These are phyloP conservation scores for Phainopepla nitens DNA, from an alignment of 2,113 vertebrate genomes.

Conservation along the genomic window DNA sequence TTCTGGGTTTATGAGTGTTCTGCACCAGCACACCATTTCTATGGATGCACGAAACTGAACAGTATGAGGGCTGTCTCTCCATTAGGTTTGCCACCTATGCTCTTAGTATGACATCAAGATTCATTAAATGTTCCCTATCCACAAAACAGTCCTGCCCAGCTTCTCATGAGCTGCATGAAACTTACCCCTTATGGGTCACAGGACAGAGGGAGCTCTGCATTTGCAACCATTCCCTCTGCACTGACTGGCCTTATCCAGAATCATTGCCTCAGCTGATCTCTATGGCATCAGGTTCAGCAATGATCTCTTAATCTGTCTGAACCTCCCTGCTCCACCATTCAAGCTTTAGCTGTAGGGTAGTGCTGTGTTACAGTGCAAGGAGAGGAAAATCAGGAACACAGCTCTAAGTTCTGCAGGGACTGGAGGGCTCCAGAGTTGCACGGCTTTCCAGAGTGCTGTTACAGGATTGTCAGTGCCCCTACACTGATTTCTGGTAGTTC, in stretches of 20 bases:
- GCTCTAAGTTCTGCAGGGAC: background rate
- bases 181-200: background rate
- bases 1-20: background rate
- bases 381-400: background rate
- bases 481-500: background rate
- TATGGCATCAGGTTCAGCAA: background rate
- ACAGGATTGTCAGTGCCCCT: background rate
- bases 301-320: background rate
- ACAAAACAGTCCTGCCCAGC: background rate
- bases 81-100: background rate
- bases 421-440: background rate
- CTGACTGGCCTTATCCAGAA: background rate
- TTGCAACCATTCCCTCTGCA: background rate
- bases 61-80: background rate
- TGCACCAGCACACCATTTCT: background rate
- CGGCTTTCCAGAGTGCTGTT: background rate
- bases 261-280: background rate
- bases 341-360: background rate
- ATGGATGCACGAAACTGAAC: background rate
- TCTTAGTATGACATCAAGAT: background rate
- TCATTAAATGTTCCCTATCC: background rate
- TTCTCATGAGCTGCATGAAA: background rate
- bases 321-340: background rate
- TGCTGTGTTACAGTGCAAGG: accelerated
- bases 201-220: background rate